Conservation (phyloP, 92 coral and sea anemone genomes). For the Heteractis magnifica region DNA sequence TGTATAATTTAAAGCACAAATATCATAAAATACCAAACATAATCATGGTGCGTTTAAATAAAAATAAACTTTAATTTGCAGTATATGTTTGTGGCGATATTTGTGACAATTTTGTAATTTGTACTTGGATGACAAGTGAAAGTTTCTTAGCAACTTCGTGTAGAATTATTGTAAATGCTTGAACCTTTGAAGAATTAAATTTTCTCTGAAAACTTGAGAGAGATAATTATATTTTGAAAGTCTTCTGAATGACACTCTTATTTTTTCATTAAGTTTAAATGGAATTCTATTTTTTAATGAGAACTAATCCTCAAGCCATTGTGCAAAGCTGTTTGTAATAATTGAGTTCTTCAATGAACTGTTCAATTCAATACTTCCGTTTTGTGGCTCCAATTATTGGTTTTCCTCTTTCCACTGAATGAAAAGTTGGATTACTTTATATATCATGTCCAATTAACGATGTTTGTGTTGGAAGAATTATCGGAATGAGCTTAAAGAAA, state of each 20-base stretch:
- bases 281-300: neutral
- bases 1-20: too few species aligned
- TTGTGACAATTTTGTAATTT: neutral
- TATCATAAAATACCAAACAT: too few species aligned
- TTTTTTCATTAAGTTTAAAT: neutral
- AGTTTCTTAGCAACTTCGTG: too few species aligned
- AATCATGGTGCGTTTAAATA: neutral
- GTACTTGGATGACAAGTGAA: too few species aligned
- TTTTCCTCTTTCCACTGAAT: neutral
- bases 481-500: slow-evolving; percentile 62
- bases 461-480: neutral
- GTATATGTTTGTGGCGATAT: neutral
- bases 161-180: neutral
- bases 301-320: neutral
- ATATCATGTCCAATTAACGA: neutral
- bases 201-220: neutral
- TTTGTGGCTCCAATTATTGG: neutral
- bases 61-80: neutral
- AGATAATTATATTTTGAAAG: neutral
- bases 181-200: neutral
- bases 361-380: neutral
- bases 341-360: neutral
- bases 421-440: slow-evolving; percentile 14
- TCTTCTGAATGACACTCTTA: neutral
- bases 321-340: neutral